Base-by-base conservation (phyloP, 1,140 invertebrate genomes). In the Cyclina sinensis region DNA sequence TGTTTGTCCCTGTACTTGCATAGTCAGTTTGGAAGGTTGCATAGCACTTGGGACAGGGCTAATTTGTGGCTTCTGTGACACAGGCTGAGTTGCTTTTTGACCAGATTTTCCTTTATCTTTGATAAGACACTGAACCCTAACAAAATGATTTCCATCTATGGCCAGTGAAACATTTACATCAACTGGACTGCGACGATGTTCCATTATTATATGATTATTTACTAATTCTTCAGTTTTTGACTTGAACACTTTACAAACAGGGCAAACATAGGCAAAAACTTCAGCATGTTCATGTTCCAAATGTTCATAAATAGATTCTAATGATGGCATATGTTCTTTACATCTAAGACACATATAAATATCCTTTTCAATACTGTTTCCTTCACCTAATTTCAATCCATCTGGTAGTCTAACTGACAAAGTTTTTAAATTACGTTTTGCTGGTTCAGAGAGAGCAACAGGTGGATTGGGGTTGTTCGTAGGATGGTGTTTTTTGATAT, bases 281-380 rank as follows among this genome's bases (percentile, higher is more conserved):
- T 93, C 93, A n/a, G 90, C 86, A 85, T 94, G 93, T 70, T 92
- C 87, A 7, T 85, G 84, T 83, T 94, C 92, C 1, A 94, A 78
- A 90, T 94, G 93, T 43, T 91, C 89, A 86, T 92, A 92, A 0
- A 92, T 93, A 62, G 89, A 92, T 37, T 92, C 91, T 57, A 94
- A 70, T 21, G 92, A 91, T n/a, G 92, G 91, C 89, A 94, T 91
- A 51, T 94, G 92, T n/a, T 83, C 74, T 62, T 92, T 89, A 78
- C 93, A 94, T 65, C 92, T 92, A 24, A 92, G 91, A 70, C 93
- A 94, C 83, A 93, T 93, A 81, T 93, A 93, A 74, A 94, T 92
- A 68, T 94, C 93, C 59, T 92, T 92, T 68, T 94, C 93, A 79
- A 94, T 82, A 57, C 90, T 90, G 27, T 89, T 91, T 32, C 82